A percentile compares a stretch with the other conserved stretches of the same genome.
phyloP scores from a whole-genome alignment of 2,113 vertebrate species.

The Chascanopsetta lugubris region DNA sequence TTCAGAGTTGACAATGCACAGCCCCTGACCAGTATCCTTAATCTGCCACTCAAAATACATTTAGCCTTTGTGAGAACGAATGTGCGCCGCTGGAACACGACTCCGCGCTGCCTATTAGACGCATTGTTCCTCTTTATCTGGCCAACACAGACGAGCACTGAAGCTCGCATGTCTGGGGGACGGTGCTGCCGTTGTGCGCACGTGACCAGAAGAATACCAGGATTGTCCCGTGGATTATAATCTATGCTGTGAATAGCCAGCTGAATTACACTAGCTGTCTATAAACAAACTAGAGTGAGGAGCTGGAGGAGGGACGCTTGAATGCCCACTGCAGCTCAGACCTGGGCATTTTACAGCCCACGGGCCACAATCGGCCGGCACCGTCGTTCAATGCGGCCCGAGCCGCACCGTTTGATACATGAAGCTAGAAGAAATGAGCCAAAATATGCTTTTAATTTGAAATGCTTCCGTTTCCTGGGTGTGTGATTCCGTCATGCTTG shows the following conservation, averaged over 20 bases:
- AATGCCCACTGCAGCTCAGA: no score
- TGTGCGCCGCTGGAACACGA: slow-evolving; percentile 74
- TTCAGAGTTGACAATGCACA: slow-evolving; percentile 76
- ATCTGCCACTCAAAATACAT: slow-evolving; percentile 80
- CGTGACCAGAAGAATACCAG: slow-evolving; percentile 64
- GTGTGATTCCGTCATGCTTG: no score
- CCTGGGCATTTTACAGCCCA: no score
- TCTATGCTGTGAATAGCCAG: slow-evolving; percentile 62
- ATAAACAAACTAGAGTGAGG: slow-evolving; percentile 51
- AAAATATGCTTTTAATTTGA: no score
- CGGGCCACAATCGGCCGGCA: no score
- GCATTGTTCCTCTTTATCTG: slow-evolving; percentile 85
- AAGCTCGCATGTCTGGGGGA: slow-evolving; percentile 66
- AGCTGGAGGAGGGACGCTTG: slow-evolving; percentile 34
- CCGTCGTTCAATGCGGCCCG: no score
- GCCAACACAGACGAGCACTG: slow-evolving; percentile 76
- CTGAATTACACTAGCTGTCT: slow-evolving; percentile 46
- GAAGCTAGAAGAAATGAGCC: no score
- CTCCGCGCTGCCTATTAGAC: slow-evolving; percentile 81
- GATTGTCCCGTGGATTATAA: slow-evolving; percentile 68
- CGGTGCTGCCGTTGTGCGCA: slow-evolving; percentile 48
- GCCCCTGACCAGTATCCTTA: slow-evolving; percentile 73
- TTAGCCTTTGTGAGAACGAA: slow-evolving; percentile 82
- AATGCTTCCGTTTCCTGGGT: no score
- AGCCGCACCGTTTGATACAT: no score